These are phyloP conservation scores for Callionymus lyra DNA, from an alignment of 2,113 vertebrate genomes.

Conservation along the genomic window DNA sequence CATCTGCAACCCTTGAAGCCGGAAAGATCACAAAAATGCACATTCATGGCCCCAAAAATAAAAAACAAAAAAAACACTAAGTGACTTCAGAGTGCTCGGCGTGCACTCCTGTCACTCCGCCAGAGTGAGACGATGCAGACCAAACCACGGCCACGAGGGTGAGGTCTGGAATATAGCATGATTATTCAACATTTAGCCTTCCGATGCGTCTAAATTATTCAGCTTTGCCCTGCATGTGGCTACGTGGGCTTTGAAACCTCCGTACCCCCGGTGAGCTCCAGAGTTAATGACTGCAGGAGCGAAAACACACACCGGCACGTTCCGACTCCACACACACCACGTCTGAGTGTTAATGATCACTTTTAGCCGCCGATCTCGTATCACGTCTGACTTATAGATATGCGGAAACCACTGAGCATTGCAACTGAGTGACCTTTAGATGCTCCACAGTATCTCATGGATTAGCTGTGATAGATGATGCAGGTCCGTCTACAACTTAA, in stretches of 20 bases:
- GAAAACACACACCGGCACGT: neutral
- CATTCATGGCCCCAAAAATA: neutral
- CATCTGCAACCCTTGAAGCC: conserved; percentile 3
- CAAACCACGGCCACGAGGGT: no score
- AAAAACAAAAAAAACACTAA: no score
- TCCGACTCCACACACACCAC: conserved; percentile 2
- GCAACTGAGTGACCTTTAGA: conserved; percentile 57
- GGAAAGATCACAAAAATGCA: neutral
- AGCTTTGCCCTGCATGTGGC: conserved; percentile 39
- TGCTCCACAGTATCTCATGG: conserved; percentile 35
- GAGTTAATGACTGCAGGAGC: conserved; percentile 48
- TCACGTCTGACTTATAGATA: conserved; percentile 58
- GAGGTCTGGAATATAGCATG: no score
- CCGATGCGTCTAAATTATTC: conserved; percentile 52
- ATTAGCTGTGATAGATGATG: conserved; percentile 29
- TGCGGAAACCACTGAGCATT: conserved; percentile 43
- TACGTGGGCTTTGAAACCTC: conserved; percentile 50
- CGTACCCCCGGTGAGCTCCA: conserved; percentile 34
- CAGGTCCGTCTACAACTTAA: no score
- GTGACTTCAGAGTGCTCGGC: neutral
- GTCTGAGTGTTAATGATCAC: conserved; percentile 47
- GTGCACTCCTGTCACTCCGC: neutral
- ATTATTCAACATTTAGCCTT: conserved; percentile 47
- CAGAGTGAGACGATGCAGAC: neutral
- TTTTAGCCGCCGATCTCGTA: conserved; percentile 58